Evolutionary conservation across 2,888 invertebrate genomes (phyloP), one percentile per base, ranked within the genome.

Genomic region (Strigamia crassipes): DNA sequence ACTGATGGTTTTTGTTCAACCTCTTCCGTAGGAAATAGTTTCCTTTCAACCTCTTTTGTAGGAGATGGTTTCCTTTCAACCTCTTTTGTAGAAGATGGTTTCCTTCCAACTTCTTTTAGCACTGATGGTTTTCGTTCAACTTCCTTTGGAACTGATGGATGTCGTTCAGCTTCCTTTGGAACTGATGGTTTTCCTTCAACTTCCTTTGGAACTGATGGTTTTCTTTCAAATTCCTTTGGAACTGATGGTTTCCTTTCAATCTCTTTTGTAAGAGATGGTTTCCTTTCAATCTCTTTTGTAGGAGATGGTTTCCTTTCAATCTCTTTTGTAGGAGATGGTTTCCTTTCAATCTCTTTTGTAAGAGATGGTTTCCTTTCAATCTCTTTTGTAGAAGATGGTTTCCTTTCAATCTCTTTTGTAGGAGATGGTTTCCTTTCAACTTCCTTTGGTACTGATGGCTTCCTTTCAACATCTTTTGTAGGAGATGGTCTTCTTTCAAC

Each of bases 151-250:
- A 10, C 8, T 41, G 41, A 41, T 41, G 41, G 41, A 9, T 10
- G 6, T 41, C 41, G 6, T 41, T 41, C 41, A 41, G 10, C 41
- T 41, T 41, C 66, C 23, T 66, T 66, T 8, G 18, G 6, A 9
- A 15, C 6, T 9, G 66, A 23, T 23, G 23, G 66, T 66, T 13
- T 66, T 21, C 23, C 15, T 21, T 21, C 66, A 66, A 66, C 18
- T 66, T 66, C 66, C 66, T 66, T 66, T 41, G 41, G 3, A 9
- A n/a, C 6, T 2, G 42, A 46, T 46, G 42, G 42, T 46, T 15
- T 46, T 46, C 42, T 46, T 46, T 46, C 42, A 46, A 31, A 56
- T 77, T 82, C 81, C 18, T 56, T 77, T 15, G 81, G 21, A 8
- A 81, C 46, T 10, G 73, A 41, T 73, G 82, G 73, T 31, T 18